Percentiles rank a stretch among this genome's conserved stretches.
Conservation (phyloP, 2,113 vertebrate species). For the Sylvilagus bachmani region DNA sequence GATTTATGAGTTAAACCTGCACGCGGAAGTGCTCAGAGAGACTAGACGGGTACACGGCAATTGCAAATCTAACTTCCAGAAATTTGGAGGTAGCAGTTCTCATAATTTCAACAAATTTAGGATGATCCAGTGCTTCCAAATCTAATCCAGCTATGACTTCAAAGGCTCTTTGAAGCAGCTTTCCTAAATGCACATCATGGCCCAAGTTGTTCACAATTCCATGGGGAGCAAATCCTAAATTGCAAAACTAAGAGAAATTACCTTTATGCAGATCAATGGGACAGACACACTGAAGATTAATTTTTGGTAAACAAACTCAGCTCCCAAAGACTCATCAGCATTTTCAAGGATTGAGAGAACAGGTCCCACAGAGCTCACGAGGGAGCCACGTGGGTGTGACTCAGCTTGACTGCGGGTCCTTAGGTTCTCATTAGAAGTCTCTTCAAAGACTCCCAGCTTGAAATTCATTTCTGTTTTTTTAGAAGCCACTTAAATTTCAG, state of each 20-base stretch:
- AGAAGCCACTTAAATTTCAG: background rate
- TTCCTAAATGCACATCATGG: background rate
- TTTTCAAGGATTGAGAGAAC: background rate
- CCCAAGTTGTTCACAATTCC: background rate
- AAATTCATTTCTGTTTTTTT: background rate
- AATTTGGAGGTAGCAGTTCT: rapidly evolving
- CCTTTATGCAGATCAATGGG: background rate
- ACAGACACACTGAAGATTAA: background rate
- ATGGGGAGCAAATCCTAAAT: background rate
- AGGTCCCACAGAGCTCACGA: background rate
- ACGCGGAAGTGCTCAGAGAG: background rate
- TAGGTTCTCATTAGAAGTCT: background rate
- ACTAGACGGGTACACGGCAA: rapidly evolving
- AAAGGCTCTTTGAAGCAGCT: background rate
- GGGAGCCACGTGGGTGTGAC: background rate
- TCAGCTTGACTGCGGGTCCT: background rate
- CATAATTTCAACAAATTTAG: background rate
- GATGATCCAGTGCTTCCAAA: background rate
- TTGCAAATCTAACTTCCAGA: background rate
- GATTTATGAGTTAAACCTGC: background rate
- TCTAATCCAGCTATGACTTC: background rate
- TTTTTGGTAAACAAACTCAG: background rate
- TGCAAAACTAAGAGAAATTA: constrained; percentile 10
- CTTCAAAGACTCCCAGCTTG: background rate
- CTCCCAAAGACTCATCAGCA: background rate